Evolutionary conservation across 2,888 invertebrate species (phyloP).

Genomic region (Atethmia centrago): DNA sequence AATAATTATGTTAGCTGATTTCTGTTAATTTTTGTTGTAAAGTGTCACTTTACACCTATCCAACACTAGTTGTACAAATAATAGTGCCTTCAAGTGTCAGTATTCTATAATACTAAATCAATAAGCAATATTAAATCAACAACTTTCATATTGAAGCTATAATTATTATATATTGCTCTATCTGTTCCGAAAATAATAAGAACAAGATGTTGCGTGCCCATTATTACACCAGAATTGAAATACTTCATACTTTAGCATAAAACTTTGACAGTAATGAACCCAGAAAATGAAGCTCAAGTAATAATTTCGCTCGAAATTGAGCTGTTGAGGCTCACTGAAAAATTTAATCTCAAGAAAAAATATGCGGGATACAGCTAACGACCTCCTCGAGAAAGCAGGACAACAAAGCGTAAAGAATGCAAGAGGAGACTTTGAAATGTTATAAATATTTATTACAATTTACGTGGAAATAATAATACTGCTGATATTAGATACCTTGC

Average conservation of each 20-base stretch:
- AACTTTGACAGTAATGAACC: constrained; percentile 64
- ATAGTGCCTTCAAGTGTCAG: not conserved
- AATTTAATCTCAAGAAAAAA: constrained; percentile 67
- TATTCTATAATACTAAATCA: not conserved
- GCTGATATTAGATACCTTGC: not conserved
- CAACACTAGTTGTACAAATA: too few relatives aligned
- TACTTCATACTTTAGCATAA: constrained; percentile 58
- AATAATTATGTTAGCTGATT: not conserved
- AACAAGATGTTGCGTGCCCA: constrained; percentile 46
- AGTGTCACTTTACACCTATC: not conserved
- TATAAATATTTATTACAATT: constrained; percentile 52
- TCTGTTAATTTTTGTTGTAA: not conserved
- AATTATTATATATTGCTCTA: not conserved
- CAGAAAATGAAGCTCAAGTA: constrained; percentile 59
- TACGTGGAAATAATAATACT: constrained; percentile 6
- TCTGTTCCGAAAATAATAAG: constrained; percentile 31
- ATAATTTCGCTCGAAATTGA: constrained; percentile 62
- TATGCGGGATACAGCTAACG: constrained; percentile 62
- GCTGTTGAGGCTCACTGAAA: constrained; percentile 57
- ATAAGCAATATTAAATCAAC: constrained; percentile 11
- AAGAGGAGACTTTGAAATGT: constrained; percentile 42
- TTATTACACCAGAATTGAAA: constrained; percentile 53
- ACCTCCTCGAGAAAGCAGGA: constrained; percentile 46
- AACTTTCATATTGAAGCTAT: not conserved
- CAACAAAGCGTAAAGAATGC: constrained; percentile 55